Evolutionary conservation across 2,888 invertebrate genomes (phyloP), one percentile per base, ranked within the genome.

Genomic region (Azorinus chamasolen): DNA sequence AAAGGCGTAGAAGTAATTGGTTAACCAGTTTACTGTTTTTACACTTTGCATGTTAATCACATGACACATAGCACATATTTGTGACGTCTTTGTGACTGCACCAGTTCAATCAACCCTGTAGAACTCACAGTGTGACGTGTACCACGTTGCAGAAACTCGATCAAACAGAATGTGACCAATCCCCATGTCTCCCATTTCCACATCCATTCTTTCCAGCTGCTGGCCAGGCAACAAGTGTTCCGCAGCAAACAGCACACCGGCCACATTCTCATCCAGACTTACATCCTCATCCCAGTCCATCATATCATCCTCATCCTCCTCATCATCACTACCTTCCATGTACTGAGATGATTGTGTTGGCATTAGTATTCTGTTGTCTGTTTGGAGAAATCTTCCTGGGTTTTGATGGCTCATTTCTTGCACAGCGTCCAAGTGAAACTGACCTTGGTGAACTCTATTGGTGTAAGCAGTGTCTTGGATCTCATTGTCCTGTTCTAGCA

Each of bases 131-230:
- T 77, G 80, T 14, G 73, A 61, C 0, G 55, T 74, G 20, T 64
- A 61, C 80, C 76, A 80, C 0, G 80, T 77, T 4, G 75, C 77
- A 25, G 80, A 73, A 14, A 76, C 74, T n/a, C 76, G 50, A 54
- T 80, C 80, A 80, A 80, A 80, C 59, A 77, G 54, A 50, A 77
- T 55, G 39, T 80, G 80, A 41, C 80, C 80, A n/a, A 80, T 58
- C 10, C 80, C 80, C 76, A 80, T 76, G 39, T 80, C 80, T 24
- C 80, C 80, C 80, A 80, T 80, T 54, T 80, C 80, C 3, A 80
- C 73, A 45, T 80, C 80, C n/a, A 80, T 43, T 59, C 76, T 54
- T n/a, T 64, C 64, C 5, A 76, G 45, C 59, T 80, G 76, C 32
- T 80, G 73, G 20, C 73, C 76, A 8, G 80, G 80, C 41, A 73